Conservation (phyloP, 2,888 invertebrate species). For the Pseudanteris insignis region DNA sequence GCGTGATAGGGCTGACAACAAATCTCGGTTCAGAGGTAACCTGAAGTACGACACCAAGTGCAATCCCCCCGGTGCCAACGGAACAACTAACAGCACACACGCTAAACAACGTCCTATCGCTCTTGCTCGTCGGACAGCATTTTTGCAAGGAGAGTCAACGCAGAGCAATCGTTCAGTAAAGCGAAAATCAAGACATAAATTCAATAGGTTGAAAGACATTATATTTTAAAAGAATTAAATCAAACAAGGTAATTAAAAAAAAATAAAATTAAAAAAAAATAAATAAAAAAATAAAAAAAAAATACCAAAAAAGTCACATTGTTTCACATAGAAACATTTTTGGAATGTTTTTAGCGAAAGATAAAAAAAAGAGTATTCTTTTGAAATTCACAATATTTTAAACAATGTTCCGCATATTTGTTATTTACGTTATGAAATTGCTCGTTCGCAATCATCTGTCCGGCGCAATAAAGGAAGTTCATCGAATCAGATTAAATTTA, state of each 20-base stretch:
- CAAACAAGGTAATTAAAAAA: too few relatives aligned
- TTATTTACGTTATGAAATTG: not conserved
- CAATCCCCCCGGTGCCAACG: constrained; percentile 15
- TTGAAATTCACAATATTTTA: too few relatives aligned
- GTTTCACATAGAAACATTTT: too few relatives aligned
- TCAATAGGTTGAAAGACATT: constrained; percentile 20
- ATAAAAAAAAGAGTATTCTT: too few relatives aligned
- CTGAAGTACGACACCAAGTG: too few relatives aligned
- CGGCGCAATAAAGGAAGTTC: constrained; percentile 37
- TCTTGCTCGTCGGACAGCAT: constrained; percentile 32
- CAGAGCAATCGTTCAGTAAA: constrained; percentile 32
- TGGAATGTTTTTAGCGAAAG: too few relatives aligned
- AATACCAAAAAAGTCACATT: too few relatives aligned
- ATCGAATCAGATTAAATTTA: constrained; percentile 52
- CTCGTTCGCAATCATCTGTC: constrained; percentile 44
- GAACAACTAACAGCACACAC: constrained; percentile 32
- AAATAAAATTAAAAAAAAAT: constrained; percentile 1
- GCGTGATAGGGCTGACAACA: too few relatives aligned
- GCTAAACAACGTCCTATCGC: constrained; percentile 37
- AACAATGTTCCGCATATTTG: too few relatives aligned
- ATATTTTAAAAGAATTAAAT: too few relatives aligned
- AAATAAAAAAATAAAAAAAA: constrained; percentile 2
- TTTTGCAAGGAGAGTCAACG: constrained; percentile 31
- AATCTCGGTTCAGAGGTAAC: too few relatives aligned
- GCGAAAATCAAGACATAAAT: constrained; percentile 24